Base-by-base conservation (phyloP, 2,113 vertebrate genomes). In the Poecile atricapillus region DNA sequence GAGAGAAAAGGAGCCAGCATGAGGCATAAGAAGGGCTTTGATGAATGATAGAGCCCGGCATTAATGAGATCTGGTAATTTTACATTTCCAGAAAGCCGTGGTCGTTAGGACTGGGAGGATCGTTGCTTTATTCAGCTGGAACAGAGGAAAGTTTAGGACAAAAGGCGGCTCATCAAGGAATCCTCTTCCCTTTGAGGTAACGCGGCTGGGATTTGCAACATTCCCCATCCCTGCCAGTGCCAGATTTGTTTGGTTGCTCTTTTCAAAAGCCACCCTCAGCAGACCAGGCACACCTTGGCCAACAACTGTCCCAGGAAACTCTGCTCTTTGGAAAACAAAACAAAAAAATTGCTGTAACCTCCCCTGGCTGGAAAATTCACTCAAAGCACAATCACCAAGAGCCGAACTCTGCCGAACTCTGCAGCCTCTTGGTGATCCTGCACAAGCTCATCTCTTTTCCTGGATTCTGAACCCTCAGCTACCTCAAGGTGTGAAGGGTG, bases 21-120 rank as follows among this genome's bases (percentile, higher is more conserved):
- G 95, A 94, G 69, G 79, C 52, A 13, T 35, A 86, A 95, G 89
- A 28, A 95, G 76, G 3, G 59, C 94, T 95, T 97, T 97, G 96
- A 96, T 96, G 95, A 94, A 95, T 91, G 96, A 94, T 96, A 95
- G 75, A 90, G 97, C 89, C 95, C 64, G 78, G 91, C 95, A 97
- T 96, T 97, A 98, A 98, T 98, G 97, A 98, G 97, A 97, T 93
- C 67, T 90, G 94, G 93, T 96, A 84, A 88, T 96, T 95, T 98
- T 94, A 98, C 87, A 82, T 90, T 77, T 88, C 92, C 83, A 87
- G 89, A 93, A 93, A 91, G 93, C 81, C 47, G 4, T 24, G 86
- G 83, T 50, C 16, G 31, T 52, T 89, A 69, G 60, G 83, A 90
- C 24, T 31, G 37, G 1, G 52, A 81, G 63, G 78, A 83, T 87